Conservation (phyloP, 35 echinoderm and acorn worm species). For the Strongylocentrotus purpuratus region DNA sequence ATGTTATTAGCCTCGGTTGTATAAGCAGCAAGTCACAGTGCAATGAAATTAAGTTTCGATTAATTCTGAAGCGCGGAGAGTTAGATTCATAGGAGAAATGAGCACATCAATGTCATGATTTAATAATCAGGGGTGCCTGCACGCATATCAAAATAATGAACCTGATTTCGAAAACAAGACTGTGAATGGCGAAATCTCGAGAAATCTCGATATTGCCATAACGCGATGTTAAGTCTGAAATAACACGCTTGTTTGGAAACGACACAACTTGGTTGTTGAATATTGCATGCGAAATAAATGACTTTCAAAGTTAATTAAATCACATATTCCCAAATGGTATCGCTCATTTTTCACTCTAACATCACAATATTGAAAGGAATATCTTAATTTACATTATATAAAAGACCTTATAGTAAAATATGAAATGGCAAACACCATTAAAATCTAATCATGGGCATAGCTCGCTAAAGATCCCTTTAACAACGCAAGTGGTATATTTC, state of each 20-base stretch:
- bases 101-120: slow-evolving; percentile 1
- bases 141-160: neutral
- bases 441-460: too few species aligned
- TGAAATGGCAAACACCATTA: too few species aligned
- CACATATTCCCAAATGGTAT: neutral
- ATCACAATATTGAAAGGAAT: too few species aligned
- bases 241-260: neutral
- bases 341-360: too few species aligned
- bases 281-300: neutral
- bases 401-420: too few species aligned
- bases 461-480: too few species aligned
- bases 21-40: neutral
- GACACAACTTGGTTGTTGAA: neutral
- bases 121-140: neutral
- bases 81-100: neutral
- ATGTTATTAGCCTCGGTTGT: neutral
- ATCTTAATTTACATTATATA: too few species aligned
- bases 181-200: neutral
- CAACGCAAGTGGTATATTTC: too few species aligned
- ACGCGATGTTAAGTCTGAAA: slow-evolving; percentile 9
- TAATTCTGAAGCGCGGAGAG: neutral
- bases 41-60: slow-evolving; percentile 19
- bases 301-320: neutral
- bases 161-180: neutral
- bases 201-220: neutral